A percentile compares a stretch with the other conserved stretches of the same genome.
Conservation (phyloP, 2,888 invertebrate genomes). For the Caenorhabditis drosophilae region DNA sequence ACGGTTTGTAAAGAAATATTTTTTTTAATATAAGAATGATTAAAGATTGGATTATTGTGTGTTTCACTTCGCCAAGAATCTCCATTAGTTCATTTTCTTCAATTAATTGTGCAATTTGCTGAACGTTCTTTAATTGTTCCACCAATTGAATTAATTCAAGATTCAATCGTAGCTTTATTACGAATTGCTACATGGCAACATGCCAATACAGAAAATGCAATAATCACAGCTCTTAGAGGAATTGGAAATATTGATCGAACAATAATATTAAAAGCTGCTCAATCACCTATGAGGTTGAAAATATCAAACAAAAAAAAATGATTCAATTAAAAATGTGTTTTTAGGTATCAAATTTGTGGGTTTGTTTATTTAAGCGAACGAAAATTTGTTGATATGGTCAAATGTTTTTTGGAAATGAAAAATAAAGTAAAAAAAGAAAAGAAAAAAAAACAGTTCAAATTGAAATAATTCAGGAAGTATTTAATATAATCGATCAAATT, state of each 20-base stretch:
- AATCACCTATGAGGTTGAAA: slow-evolving; percentile 21
- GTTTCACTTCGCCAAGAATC: slow-evolving; percentile 21
- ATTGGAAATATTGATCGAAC: slow-evolving; percentile 23
- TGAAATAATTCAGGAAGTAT: too few species aligned
- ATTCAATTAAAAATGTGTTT: not conserved
- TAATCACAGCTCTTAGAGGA: slow-evolving; percentile 20
- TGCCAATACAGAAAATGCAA: slow-evolving; percentile 20
- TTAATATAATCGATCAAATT: slow-evolving; percentile 24
- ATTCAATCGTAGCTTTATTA: slow-evolving; percentile 24
- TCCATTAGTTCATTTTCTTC: slow-evolving; percentile 33
- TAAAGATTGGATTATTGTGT: slow-evolving; percentile 42
- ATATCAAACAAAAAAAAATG: not conserved
- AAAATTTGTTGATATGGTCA: slow-evolving; percentile 38
- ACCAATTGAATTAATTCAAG: slow-evolving; percentile 37
- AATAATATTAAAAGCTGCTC: slow-evolving; percentile 30
- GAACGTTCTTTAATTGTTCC: slow-evolving; percentile 30
- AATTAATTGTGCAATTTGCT: slow-evolving; percentile 28
- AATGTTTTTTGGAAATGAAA: slow-evolving; percentile 25
- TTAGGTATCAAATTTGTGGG: slow-evolving; percentile 29
- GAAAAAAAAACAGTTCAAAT: too few species aligned
- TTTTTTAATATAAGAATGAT: not conserved
- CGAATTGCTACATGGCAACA: slow-evolving; percentile 19
- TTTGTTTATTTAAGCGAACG: slow-evolving; percentile 36
- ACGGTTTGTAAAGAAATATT: slow-evolving; percentile 20
- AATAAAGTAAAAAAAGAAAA: slow-evolving; percentile 8